Evolutionary conservation across 2,888 invertebrate species (phyloP).

Genomic region (Drosophila greeni): DNA sequence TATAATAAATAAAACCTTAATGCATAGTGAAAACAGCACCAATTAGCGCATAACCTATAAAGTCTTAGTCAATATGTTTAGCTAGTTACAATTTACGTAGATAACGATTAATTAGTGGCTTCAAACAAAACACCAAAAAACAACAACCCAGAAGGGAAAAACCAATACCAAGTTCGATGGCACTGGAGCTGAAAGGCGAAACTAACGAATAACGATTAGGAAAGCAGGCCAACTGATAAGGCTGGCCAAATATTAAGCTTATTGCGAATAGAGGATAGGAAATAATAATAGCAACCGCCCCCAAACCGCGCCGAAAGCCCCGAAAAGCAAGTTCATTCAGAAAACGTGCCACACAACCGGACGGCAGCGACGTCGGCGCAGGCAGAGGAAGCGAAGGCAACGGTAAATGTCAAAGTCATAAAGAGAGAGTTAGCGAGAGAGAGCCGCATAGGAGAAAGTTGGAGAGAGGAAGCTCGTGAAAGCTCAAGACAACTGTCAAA

Average conservation of each 20-base stretch:
- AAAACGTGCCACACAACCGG: conserved; percentile 70
- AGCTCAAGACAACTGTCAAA: conserved; percentile 28
- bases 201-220: conserved; percentile 75
- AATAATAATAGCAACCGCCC: conserved; percentile 37
- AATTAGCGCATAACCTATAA: conserved; percentile 61
- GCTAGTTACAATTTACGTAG: conserved; percentile 63
- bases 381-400: conserved; percentile 18
- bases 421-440: conserved; percentile 43
- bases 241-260: conserved; percentile 53
- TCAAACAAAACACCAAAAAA: conserved; percentile 76
- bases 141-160: conserved; percentile 41
- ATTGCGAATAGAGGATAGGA: conserved; percentile 42
- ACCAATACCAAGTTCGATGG: conserved; percentile 56
- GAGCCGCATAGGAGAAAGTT: not conserved
- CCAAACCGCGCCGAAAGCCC: conserved; percentile 37
- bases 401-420: conserved; percentile 70
- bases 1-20: conserved; percentile 35
- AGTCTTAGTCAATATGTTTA: conserved; percentile 62
- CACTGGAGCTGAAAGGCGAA: conserved; percentile 32
- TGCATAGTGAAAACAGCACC: conserved; percentile 61
- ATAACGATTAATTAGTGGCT: conserved; percentile 70
- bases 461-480: conserved; percentile 19
- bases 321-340: conserved; percentile 66
- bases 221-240: conserved; percentile 59
- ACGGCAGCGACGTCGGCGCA: conserved; percentile 37